phyloP scores from a whole-genome alignment of 2,113 vertebrate genomes.

The Protobothrops mucrosquamatus region DNA sequence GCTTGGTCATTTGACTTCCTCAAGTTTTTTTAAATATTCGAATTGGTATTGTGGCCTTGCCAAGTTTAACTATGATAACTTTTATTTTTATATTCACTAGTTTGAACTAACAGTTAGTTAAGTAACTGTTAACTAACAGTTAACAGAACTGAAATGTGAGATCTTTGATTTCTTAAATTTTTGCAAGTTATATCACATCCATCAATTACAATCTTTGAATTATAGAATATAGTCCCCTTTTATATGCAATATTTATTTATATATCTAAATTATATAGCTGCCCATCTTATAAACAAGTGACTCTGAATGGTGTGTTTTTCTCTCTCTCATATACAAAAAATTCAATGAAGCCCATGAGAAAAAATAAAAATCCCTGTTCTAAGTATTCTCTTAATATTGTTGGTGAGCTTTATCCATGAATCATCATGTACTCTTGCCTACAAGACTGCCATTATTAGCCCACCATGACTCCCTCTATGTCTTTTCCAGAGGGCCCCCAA shows the following conservation, averaged over 20 bases:
- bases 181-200: not conserved
- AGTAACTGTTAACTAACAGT: not conserved
- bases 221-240: not conserved
- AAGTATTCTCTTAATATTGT: not conserved
- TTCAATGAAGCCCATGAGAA: not conserved
- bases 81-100: not conserved
- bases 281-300: too few relatives aligned
- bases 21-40: not conserved
- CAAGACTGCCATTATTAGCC: not conserved
- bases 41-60: not conserved
- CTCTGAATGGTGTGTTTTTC: too few relatives aligned
- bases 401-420: not conserved
- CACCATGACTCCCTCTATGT: not conserved
- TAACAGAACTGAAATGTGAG: not conserved
- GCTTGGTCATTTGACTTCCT: not conserved
- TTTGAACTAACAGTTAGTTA: not conserved
- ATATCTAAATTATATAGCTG: too few relatives aligned
- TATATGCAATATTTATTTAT: not conserved
- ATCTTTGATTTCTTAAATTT: not conserved
- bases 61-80: not conserved
- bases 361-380: not conserved
- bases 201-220: not conserved
- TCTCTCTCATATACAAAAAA: not conserved
- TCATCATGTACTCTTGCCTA: not conserved
- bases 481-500: not conserved